Conservation (phyloP, 2,113 vertebrate species). For the Ceratotherium simum region DNA sequence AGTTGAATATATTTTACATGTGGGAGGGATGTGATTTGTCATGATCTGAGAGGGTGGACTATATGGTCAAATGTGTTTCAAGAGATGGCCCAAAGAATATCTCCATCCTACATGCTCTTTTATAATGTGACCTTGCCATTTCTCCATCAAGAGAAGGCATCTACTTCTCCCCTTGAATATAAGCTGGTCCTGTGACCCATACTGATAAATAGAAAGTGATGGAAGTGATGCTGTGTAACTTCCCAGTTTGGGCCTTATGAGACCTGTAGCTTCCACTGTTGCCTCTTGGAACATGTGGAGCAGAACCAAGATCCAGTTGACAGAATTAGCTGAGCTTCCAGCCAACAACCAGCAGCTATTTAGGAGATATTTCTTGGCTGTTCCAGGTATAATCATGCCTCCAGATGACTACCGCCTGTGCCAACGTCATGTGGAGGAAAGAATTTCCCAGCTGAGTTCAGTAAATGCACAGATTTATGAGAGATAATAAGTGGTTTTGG, state of each 20-base stretch:
- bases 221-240: neutral
- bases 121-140: neutral
- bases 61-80: neutral
- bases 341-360: neutral
- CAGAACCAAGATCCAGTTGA: neutral
- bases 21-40: neutral
- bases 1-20: neutral
- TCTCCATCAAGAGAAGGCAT: neutral
- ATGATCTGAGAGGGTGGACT: neutral
- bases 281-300: neutral
- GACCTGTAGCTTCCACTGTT: neutral
- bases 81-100: neutral
- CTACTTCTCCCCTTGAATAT: neutral
- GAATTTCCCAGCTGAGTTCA: neutral
- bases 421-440: neutral
- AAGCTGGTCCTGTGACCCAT: neutral
- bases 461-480: neutral
- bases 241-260: too few species aligned
- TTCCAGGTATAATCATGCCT: neutral
- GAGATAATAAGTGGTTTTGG: neutral
- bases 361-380: neutral
- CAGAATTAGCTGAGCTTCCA: neutral
- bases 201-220: neutral
- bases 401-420: neutral
- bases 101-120: neutral